Percentiles rank a stretch among this genome's conserved stretches.
These are phyloP conservation scores for Dysidea cf. avara DNA, from an alignment of 37 sponge, comb jelly and placozoan genomes.

Conservation along the genomic window DNA sequence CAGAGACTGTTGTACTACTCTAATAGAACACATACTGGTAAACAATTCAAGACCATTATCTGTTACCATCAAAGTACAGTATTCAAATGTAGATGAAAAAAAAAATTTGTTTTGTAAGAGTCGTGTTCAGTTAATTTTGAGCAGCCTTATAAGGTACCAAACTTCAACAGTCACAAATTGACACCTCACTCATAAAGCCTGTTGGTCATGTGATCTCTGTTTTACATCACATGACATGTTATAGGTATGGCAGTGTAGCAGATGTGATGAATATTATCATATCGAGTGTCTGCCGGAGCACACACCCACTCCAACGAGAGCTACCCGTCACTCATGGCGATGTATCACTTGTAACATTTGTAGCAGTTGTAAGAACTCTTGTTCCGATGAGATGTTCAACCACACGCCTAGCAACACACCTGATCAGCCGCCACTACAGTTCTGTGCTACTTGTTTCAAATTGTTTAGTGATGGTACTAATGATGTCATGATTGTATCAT, in stretches of 20 bases:
- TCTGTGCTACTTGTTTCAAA: slow-evolving; percentile 22
- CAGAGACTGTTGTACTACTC: too few species aligned
- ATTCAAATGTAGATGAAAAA: too few species aligned
- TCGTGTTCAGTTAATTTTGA: too few species aligned
- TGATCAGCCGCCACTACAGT: slow-evolving; percentile 27
- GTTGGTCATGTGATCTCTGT: too few species aligned
- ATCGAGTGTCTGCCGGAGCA: slow-evolving; percentile 47
- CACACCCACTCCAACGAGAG: not conserved
- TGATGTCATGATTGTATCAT: not conserved
- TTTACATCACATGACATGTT: too few species aligned
- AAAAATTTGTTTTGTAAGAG: too few species aligned
- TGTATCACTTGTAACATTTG: slow-evolving; percentile 62
- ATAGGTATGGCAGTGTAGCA: slow-evolving; percentile 6
- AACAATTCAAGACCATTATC: too few species aligned
- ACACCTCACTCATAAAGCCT: too few species aligned
- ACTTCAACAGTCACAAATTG: too few species aligned
- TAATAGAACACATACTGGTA: too few species aligned
- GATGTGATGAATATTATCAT: slow-evolving; percentile 49
- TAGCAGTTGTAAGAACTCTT: slow-evolving; percentile 26
- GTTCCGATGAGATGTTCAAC: not conserved
- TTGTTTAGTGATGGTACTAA: slow-evolving; percentile 26
- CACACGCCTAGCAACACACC: slow-evolving; percentile 6
- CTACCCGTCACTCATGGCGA: slow-evolving; percentile 13
- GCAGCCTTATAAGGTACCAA: too few species aligned
- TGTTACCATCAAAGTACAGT: too few species aligned